Base-by-base conservation (phyloP, 2,113 vertebrate species). In the Cygnus atratus region DNA sequence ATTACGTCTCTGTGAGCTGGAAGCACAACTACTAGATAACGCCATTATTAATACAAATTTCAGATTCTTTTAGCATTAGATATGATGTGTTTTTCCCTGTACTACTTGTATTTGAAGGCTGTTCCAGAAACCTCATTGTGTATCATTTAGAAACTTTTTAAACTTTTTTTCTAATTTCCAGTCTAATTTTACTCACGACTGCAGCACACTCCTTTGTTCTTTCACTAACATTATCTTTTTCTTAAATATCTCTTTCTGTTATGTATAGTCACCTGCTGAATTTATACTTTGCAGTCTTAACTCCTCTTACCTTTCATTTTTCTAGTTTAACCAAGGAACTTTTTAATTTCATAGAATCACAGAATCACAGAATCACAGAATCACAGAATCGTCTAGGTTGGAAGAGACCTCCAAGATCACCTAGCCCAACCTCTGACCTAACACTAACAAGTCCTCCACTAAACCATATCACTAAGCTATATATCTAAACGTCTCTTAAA, bases 101-200 rank as follows among this genome's bases (percentile, higher is more conserved):
- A 82, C 62, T 93, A 25, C 77, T 88, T 29, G 57, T 65, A 87
- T 93, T 84, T 91, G 65, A 90, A 15, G 87, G 24, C 48, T 89
- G 91, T 95, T 96, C 77, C 92, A 96, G 87, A 92, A 72, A 54
- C 48, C 87, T 81, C 77, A 84, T 92, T 95, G 65, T 87, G 84
- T 92, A 70, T 18, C 82, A 79, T 88, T 93, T 88, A 87, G 58
- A 81, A 93, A 79, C 19, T 35, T 81, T 39, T 39, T 39, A 39
- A 39, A 39, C 39, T 39, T 39, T 39, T 92, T 90, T 90, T 92
- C 80, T 92, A 91, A 88, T 95, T 92, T 88, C 65, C 77, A 44
- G 84, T 48, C 68, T 77, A 95, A 95, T 94, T 96, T 96, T 97
- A 96, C 93, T 97, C 94, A 95, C 95, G 92, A 88, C 79, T 96